These are phyloP conservation scores for Salpingus planirostris DNA, from an alignment of 2,888 invertebrate species.

Conservation along the genomic window DNA sequence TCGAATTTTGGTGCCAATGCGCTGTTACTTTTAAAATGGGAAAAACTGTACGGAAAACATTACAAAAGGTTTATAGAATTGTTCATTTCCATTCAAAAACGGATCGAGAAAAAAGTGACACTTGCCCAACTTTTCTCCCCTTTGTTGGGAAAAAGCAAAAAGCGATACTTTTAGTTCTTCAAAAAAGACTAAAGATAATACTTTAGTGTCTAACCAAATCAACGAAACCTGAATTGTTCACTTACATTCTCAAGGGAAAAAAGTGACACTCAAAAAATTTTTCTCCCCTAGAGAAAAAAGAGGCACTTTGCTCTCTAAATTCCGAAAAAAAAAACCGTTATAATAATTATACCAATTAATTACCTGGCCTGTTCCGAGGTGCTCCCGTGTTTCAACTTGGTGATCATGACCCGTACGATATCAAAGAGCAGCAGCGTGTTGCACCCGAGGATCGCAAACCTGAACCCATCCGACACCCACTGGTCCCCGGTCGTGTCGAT, in stretches of 20 bases:
- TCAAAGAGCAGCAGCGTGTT: constrained; percentile 55
- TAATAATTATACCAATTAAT: not conserved
- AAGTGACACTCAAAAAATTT: not conserved
- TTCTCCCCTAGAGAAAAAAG: not conserved
- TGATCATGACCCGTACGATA: constrained; percentile 54
- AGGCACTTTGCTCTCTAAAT: no score
- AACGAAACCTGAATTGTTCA: not conserved
- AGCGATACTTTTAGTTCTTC: no score
- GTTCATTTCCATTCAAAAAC: no score
- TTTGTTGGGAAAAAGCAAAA: no score
- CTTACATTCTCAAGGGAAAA: not conserved
- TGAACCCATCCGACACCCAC: constrained; percentile 54
- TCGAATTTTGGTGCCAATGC: no score
- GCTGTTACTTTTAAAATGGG: no score
- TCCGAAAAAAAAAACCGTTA: not conserved
- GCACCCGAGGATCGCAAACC: constrained; percentile 47
- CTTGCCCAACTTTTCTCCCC: no score
- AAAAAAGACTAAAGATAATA: no score
- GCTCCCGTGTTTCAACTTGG: constrained; percentile 51
- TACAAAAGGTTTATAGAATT: no score
- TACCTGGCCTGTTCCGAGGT: constrained; percentile 40
- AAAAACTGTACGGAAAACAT: no score
- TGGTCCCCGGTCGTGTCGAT: constrained; percentile 49
- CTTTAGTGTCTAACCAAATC: no score
- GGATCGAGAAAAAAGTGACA: no score